Conservation (phyloP, 2,113 vertebrate genomes). For the Halichoerus grypus region DNA sequence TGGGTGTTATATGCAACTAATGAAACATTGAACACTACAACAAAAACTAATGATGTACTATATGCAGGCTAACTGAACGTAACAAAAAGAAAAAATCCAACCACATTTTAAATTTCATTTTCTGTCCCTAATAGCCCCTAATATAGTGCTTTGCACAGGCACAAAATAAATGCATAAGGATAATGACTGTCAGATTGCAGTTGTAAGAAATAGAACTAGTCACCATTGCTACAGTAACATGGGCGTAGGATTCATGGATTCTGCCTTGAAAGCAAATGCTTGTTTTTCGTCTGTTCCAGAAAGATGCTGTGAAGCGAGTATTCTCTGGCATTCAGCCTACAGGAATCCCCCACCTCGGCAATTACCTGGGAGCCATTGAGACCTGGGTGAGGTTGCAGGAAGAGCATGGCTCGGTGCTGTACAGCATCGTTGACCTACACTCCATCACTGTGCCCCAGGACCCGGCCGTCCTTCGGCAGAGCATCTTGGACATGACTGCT, state of each 20-base stretch:
- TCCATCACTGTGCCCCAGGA: conserved; percentile 95
- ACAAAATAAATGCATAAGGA: not conserved
- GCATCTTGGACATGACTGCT: conserved; percentile 94
- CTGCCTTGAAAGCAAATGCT: not conserved
- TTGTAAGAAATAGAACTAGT: not conserved
- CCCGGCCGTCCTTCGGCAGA: conserved; percentile 87
- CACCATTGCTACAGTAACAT: fast-evolving
- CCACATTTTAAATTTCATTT: not conserved
- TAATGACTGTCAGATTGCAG: not conserved
- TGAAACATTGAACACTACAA: too few relatives aligned
- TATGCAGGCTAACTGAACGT: too few relatives aligned
- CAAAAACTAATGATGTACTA: too few relatives aligned
- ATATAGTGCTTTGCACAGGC: not conserved
- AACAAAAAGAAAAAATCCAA: not conserved
- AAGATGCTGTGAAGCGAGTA: conserved; percentile 82
- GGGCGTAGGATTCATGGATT: not conserved
- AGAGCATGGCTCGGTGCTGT: conserved; percentile 89
- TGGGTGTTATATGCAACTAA: too few relatives aligned
- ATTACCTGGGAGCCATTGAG: conserved; percentile 97
- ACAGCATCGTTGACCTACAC: conserved; percentile 97
- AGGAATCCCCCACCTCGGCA: conserved; percentile 95
- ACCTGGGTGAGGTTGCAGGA: conserved; percentile 95
- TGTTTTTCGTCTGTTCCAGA: conserved; percentile 82
- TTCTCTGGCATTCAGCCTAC: conserved; percentile 99
- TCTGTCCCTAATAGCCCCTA: not conserved